These are phyloP conservation scores for Lypha dubia DNA, from an alignment of 2,888 invertebrate species.

Conservation along the genomic window DNA sequence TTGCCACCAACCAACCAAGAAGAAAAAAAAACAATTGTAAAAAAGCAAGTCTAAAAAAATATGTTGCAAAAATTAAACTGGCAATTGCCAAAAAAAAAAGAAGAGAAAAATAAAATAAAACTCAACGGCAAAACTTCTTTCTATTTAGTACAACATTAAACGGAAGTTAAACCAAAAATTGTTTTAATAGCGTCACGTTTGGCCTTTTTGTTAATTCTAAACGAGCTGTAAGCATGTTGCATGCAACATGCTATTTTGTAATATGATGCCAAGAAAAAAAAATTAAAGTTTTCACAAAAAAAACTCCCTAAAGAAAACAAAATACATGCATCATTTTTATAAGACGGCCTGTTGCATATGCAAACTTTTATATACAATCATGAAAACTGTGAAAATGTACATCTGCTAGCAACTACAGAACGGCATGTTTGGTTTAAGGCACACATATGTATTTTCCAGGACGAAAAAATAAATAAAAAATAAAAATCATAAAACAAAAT, in stretches of 20 bases:
- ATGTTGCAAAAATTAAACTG: slow-evolving; percentile 48
- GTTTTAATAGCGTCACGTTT: slow-evolving; percentile 82
- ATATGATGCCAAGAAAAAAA: slow-evolving; percentile 79
- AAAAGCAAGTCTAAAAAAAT: slow-evolving; percentile 30
- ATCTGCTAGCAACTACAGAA: neutral
- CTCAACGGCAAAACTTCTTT: slow-evolving; percentile 59
- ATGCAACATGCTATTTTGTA: slow-evolving; percentile 82
- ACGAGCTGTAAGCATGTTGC: slow-evolving; percentile 76
- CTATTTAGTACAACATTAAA: slow-evolving; percentile 65
- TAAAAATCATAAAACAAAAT: slow-evolving; percentile 6
- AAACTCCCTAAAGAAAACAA: slow-evolving; percentile 11
- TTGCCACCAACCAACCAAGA: too few species aligned
- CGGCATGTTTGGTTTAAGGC: slow-evolving; percentile 2
- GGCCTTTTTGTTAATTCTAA: slow-evolving; percentile 70
- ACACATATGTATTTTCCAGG: neutral
- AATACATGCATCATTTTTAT: slow-evolving; percentile 68
- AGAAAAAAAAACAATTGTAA: slow-evolving; percentile 16
- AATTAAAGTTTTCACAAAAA: neutral
- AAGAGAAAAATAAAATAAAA: slow-evolving; percentile 34
- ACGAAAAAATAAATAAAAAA: too few species aligned
- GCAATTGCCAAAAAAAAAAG: slow-evolving; percentile 64
- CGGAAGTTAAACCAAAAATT: slow-evolving; percentile 71
- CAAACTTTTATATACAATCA: slow-evolving; percentile 67
- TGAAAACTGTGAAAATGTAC: slow-evolving; percentile 46
- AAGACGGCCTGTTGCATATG: slow-evolving; percentile 79